Evolutionary conservation across 2,888 invertebrate genomes (phyloP).

Genomic region (Xestia sexstrigata): DNA sequence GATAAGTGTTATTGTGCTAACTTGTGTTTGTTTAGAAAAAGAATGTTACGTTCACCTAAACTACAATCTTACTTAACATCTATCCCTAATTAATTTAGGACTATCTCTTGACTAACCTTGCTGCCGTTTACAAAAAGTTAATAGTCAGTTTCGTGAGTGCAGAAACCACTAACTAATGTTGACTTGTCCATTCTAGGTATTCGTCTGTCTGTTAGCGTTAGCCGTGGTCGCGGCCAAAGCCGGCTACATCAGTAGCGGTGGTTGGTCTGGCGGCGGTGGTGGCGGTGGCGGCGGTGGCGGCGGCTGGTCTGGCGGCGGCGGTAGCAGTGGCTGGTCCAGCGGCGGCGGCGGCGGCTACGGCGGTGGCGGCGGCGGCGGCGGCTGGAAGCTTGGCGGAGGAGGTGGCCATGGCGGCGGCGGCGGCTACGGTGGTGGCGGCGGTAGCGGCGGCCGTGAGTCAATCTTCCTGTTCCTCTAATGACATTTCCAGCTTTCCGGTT

Average conservation of each 20-base stretch:
- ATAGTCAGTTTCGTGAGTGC: conserved; percentile 4
- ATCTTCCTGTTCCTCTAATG: not conserved
- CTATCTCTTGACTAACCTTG: not conserved
- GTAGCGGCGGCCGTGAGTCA: conserved; percentile 52
- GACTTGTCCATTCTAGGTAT: conserved; percentile 76
- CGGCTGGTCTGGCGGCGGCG: conserved; percentile 73
- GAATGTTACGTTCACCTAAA: not conserved
- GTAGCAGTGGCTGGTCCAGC: conserved; percentile 80
- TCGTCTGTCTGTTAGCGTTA: conserved; percentile 85
- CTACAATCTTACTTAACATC: not conserved
- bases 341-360: conserved; percentile 81
- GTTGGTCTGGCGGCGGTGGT: conserved; percentile 77
- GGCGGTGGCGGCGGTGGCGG: conserved; percentile 69
- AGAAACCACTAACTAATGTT: conserved; percentile 2
- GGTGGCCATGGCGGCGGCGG: conserved; percentile 68
- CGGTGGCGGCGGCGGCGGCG: conserved; percentile 72
- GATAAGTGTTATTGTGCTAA: conserved; percentile 17
- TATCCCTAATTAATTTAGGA: not conserved
- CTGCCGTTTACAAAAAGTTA: not conserved
- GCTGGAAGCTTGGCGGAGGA: conserved; percentile 69
- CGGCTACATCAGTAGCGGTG: conserved; percentile 80
- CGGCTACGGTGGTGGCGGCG: conserved; percentile 69
- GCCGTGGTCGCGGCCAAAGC: conserved; percentile 80
- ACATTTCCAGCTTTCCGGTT: not conserved
- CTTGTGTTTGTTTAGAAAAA: conserved; percentile 10